Evolutionary conservation across 1,140 invertebrate genomes (phyloP).

Genomic region (Trichonephila clavata): DNA sequence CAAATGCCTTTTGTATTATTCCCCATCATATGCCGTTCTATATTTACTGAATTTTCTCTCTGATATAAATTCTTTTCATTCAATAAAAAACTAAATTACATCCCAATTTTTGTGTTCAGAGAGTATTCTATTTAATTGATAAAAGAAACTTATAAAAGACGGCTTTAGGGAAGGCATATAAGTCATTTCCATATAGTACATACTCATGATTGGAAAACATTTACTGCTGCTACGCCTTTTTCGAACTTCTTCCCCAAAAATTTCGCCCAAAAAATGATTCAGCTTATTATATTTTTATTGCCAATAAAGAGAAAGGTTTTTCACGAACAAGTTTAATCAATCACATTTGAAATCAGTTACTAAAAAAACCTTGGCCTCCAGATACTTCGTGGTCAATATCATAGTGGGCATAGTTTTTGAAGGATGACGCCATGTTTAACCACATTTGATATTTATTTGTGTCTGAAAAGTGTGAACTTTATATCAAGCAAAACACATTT

Average conservation of each 20-base stretch:
- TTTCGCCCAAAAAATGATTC: neutral
- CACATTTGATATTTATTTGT: neutral
- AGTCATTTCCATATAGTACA: too few species aligned
- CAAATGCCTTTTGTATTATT: too few species aligned
- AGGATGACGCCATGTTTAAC: neutral
- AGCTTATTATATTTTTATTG: conserved; percentile 10
- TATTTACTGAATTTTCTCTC: too few species aligned
- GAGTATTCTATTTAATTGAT: too few species aligned
- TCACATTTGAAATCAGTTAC: conserved; percentile 7
- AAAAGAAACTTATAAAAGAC: too few species aligned
- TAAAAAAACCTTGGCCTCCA: conserved; percentile 31
- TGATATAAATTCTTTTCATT: too few species aligned
- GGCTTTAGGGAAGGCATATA: too few species aligned
- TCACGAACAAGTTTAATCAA: conserved; percentile 32
- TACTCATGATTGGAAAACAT: neutral
- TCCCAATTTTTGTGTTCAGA: too few species aligned
- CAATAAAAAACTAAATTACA: too few species aligned
- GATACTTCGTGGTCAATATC: conserved; percentile 24
- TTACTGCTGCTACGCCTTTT: neutral
- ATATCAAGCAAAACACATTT: too few species aligned
- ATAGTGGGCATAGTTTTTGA: neutral
- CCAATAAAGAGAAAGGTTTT: conserved; percentile 14
- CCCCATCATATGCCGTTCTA: too few species aligned
- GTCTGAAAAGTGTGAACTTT: too few species aligned
- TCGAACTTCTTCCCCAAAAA: neutral